phyloP scores from a whole-genome alignment of 1,140 invertebrate species.

The Cotesia chilonis region DNA sequence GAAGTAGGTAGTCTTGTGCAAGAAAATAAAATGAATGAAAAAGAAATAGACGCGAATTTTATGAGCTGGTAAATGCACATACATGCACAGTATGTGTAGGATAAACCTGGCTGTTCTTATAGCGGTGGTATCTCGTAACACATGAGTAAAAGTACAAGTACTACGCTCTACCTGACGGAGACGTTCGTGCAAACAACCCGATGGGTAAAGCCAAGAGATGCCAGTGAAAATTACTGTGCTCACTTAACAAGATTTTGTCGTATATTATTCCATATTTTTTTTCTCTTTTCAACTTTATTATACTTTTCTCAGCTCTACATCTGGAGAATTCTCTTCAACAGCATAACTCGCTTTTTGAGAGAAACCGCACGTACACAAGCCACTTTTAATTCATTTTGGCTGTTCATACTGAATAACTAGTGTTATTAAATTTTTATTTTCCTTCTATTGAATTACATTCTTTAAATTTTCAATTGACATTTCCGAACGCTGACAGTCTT shows the following conservation, averaged over 20 bases:
- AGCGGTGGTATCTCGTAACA: conserved; percentile 4
- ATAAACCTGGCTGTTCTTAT: not conserved
- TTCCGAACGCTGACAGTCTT: too few species aligned
- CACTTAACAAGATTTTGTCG: not conserved
- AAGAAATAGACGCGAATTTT: not conserved
- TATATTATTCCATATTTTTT: not conserved
- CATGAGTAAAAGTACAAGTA: not conserved
- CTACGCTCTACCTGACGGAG: not conserved
- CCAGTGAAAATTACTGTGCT: conserved; percentile 7
- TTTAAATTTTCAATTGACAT: too few species aligned
- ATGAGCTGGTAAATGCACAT: too few species aligned
- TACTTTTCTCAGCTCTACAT: not conserved
- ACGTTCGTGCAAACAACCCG: conserved; percentile 21
- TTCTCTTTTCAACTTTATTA: not conserved
- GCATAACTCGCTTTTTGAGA: not conserved
- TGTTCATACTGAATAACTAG: not conserved
- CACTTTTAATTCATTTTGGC: not conserved
- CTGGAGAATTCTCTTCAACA: not conserved
- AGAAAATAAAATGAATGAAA: too few species aligned
- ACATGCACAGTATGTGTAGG: not conserved
- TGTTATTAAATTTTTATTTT: not conserved
- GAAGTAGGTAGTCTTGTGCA: not conserved
- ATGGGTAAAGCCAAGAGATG: conserved; percentile 17
- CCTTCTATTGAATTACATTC: conserved; percentile 2
- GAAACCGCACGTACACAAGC: not conserved